Evolutionary conservation across 2,797 vertebrate genomes (phyloP).

Genomic region (Sebastes hopkinsi): DNA sequence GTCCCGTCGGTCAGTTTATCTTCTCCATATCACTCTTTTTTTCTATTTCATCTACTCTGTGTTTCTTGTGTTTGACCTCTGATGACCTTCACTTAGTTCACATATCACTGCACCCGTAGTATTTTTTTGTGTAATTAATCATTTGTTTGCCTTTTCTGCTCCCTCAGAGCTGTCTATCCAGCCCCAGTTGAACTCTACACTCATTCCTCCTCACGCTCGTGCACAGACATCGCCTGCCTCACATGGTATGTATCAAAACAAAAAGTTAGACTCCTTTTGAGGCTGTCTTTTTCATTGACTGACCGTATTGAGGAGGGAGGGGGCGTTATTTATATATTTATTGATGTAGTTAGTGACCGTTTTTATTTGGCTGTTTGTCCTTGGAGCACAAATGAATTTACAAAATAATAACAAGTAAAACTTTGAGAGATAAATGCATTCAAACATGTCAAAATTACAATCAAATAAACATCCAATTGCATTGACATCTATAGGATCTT

Average conservation of each 20-base stretch:
- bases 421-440: not conserved
- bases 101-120: not conserved
- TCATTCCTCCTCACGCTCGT: slow-evolving; percentile 94
- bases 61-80: not conserved
- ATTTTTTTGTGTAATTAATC: not conserved
- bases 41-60: not conserved
- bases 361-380: not conserved
- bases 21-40: not conserved
- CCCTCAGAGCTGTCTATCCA: slow-evolving; percentile 92
- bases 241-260: slow-evolving; percentile 72
- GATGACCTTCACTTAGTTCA: not conserved
- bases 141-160: slow-evolving; percentile 20
- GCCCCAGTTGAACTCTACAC: slow-evolving; percentile 90
- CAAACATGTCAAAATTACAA: no score
- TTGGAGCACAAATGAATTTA: not conserved
- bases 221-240: slow-evolving; percentile 86
- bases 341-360: not conserved
- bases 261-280: not conserved
- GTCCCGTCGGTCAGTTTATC: slow-evolving; percentile 87
- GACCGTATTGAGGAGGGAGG: no score
- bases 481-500: no score
- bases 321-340: not conserved
- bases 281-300: not conserved
- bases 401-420: not conserved
- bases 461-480: no score